Evolutionary conservation across 2,797 vertebrate species (phyloP), one percentile per base, ranked within the genome.

Genomic region (Syncerus caffer): DNA sequence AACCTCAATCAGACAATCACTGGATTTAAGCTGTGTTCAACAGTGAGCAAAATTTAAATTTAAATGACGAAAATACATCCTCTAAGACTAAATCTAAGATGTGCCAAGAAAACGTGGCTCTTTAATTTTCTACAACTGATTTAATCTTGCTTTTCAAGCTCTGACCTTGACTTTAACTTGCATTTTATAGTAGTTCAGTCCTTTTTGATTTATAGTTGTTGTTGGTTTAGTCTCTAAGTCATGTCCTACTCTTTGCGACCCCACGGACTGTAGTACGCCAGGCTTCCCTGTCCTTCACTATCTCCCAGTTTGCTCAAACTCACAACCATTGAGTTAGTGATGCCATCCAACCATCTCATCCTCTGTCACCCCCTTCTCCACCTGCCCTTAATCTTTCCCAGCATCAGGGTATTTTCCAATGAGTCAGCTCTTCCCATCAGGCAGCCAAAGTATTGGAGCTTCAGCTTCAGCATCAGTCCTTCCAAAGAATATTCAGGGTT

Each of bases 1-100:
- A 90, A 93, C n/a, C 51, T 94, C 95, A 93, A 96, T 97, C 96
- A 95, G 90, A 80, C n/a, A 97, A 93, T 83, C 82, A 76, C 15
- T 85, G 93, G 80, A 96, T 45, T 96, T 97, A 88, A 92, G 23
- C 55, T 93, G 58, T 64, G 38, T 85, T 95, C 94, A 82, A 82
- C 2, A 95, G 71, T 79, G 51, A 92, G 89, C 14, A 95, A 92
- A 95, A 96, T 88, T 96, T 96, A 93, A 87, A 95, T 95, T 92
- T 90, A 93, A 97, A 96, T 82, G 23, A n/a, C 55, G 9, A 57
- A 90, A 97, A 67, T 93, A 89, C 2, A 90, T 64, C 71, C 50
- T 71, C 62, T 96, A 96, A 94, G 38, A 95, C 82, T 79, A 92
- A 96, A 90, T 62, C 53, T 83, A 93, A 94, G 57, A 58, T 82